phyloP scores from a whole-genome alignment of 2,888 invertebrate genomes.

The Chydorus sphaericus region DNA sequence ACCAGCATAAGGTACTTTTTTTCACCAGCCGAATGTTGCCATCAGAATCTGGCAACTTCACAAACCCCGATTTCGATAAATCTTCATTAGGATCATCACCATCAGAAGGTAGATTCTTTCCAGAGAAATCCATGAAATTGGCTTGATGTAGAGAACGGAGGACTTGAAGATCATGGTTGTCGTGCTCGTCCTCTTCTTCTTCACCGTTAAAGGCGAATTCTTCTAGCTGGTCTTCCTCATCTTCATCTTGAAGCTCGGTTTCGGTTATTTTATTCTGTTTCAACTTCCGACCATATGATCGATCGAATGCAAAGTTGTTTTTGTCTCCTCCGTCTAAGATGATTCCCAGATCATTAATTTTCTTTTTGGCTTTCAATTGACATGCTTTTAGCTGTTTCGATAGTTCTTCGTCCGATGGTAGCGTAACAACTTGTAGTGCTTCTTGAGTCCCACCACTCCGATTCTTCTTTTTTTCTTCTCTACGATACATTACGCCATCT shows the following conservation, averaged over 20 bases:
- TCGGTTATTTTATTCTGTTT: background rate
- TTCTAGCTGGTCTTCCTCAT: background rate
- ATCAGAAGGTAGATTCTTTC: background rate
- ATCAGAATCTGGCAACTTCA: background rate
- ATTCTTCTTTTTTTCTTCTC: background rate
- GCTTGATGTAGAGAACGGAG: background rate
- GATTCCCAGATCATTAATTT: background rate
- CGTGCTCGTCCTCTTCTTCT: background rate
- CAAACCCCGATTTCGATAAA: too few species aligned
- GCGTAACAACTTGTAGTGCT: background rate
- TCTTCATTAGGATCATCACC: too few species aligned
- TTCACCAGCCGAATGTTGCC: background rate
- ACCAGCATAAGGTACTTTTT: background rate
- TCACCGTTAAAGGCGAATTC: too few species aligned
- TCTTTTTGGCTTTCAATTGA: background rate
- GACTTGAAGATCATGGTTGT: background rate
- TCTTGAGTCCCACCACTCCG: background rate
- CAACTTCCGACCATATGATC: background rate
- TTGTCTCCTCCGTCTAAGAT: background rate
- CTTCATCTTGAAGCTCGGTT: background rate
- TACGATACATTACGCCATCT: conserved; percentile 1
- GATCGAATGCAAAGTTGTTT: background rate
- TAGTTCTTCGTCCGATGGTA: background rate
- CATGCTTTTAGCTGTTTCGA: background rate
- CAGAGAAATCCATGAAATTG: background rate